Base-by-base conservation (phyloP, 2,113 vertebrate species). In the Oenanthe melanoleuca region DNA sequence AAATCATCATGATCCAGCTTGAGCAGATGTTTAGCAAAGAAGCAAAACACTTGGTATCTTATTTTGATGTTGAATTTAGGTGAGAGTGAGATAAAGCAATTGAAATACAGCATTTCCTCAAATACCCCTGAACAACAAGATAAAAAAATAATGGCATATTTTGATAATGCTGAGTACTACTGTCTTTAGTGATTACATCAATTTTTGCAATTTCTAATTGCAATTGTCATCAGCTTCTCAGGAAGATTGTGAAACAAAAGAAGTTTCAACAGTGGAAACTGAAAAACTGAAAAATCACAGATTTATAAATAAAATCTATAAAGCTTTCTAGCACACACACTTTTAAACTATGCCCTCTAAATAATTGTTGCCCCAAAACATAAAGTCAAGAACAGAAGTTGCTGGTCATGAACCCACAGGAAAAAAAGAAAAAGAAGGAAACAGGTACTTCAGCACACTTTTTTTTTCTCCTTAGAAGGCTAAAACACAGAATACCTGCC, bases 1-100 rank as follows among this genome's bases (percentile, higher is more conserved):
- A 94, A 88, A 66, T 45, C 42, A 31, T 53, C 8, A 9, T 23
- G 19, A 64, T 49, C 42, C 66, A 84, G 20, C 5, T 69, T 69
- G 44, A 47, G 37, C 34, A 95, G 74, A 75, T 57, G 11, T 57
- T 88, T 53, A 93, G 45, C 37, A 77, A 60, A 18, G 33, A 94
- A 57, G 12, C 47, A 73, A 14, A 60, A 69, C 25, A 34, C 17
- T 26, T 37, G 17, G 31, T 38, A 53, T 8, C 33, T 73, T 79
- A 33, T 34, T 84, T 56, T 37, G 17, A 60, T 28, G 19, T 19
- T 53, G 31, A 80, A 52, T 65, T 56, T 38, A 53, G 42, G 9
- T 13, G 12, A 57, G 4, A 53, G 8, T 38, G 15, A 12, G 16
- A 70, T 47, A 69, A 11, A 86, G 50, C 28, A 83, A 89, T 14